Conservation (phyloP, 1,140 invertebrate species). For the Dryas iulia region DNA sequence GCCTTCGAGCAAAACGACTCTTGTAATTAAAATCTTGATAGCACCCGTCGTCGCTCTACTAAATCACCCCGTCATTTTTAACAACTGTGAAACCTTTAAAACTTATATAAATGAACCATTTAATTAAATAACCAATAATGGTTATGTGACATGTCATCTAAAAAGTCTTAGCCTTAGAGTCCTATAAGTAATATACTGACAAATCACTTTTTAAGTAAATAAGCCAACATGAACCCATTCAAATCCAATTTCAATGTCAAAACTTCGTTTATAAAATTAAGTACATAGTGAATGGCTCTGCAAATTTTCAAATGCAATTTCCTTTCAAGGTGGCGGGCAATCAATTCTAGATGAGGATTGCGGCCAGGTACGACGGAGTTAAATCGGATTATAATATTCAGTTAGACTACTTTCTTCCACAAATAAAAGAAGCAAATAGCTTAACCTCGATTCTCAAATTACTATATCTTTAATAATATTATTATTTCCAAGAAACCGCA, state of each 20-base stretch:
- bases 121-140: neutral
- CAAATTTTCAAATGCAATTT: conserved; percentile 26
- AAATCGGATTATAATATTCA: conserved; percentile 26
- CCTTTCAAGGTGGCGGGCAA: conserved; percentile 19
- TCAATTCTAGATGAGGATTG: conserved; percentile 26
- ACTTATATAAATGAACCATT: neutral
- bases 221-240: no score
- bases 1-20: conserved; percentile 13
- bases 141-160: neutral
- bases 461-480: neutral
- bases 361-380: conserved; percentile 27
- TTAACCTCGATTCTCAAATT: neutral
- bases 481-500: no score
- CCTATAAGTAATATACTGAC: no score
- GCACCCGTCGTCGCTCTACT: conserved; percentile 6
- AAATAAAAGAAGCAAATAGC: conserved; percentile 15
- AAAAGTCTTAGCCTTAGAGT: no score
- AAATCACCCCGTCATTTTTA: neutral
- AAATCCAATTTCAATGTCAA: neutral
- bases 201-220: no score
- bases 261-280: conserved; percentile 11
- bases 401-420: conserved; percentile 17
- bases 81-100: neutral
- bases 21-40: conserved; percentile 22
- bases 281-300: conserved; percentile 17